These are phyloP conservation scores for Clamator glandarius DNA, from an alignment of 2,797 vertebrate genomes.

Conservation along the genomic window DNA sequence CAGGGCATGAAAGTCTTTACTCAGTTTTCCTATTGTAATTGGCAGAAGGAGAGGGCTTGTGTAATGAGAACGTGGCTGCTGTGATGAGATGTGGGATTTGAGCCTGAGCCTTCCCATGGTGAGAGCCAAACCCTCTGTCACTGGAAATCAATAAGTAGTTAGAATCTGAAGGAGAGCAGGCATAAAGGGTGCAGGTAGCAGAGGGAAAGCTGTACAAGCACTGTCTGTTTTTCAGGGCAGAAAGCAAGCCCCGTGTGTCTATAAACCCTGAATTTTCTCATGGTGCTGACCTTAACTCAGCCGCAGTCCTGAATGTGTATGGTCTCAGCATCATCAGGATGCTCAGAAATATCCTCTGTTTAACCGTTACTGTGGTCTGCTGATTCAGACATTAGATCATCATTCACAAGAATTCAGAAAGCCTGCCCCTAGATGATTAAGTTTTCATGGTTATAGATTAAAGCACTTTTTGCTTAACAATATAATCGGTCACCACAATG, in stretches of 20 bases:
- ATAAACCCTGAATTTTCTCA: background rate
- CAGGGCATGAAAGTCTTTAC: background rate
- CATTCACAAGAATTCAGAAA: background rate
- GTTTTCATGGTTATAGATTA: background rate
- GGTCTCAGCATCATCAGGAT: background rate
- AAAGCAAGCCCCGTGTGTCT: background rate
- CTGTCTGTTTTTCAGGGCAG: background rate
- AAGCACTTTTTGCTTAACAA: background rate
- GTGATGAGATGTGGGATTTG: background rate
- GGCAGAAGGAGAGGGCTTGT: background rate
- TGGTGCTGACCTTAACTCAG: background rate
- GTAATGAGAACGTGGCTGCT: background rate
- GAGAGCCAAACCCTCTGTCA: background rate
- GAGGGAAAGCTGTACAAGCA: background rate
- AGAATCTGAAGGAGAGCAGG: background rate
- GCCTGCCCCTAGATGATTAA: background rate
- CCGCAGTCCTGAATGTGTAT: background rate
- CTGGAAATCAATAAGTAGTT: background rate
- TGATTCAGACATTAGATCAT: background rate
- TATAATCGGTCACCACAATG: background rate
- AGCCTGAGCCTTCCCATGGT: background rate
- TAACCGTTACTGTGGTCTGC: background rate
- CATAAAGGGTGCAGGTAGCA: background rate
- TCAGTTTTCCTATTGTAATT: background rate
- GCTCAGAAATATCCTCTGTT: background rate